Conservation (phyloP, 2,797 vertebrate genomes). For the Lophotriccus pileatus region DNA sequence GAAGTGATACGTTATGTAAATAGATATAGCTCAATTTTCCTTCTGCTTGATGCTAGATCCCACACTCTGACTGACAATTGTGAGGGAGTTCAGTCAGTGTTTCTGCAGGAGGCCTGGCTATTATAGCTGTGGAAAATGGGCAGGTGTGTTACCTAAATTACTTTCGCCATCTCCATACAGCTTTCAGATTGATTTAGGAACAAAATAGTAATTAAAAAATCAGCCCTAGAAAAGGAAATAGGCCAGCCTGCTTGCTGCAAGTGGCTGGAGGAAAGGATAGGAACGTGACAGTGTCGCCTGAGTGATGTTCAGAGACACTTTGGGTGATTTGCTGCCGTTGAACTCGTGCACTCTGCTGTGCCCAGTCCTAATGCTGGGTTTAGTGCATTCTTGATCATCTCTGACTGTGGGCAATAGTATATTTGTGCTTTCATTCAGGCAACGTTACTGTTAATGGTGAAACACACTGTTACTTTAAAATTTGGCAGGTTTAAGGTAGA, state of each 20-base stretch:
- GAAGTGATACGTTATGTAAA: constrained; percentile 44
- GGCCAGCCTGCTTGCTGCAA: background rate
- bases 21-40: constrained; percentile 2
- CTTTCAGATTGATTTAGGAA: background rate
- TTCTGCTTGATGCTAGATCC: constrained; percentile 2
- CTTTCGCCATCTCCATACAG: background rate
- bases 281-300: background rate
- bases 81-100: background rate
- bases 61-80: background rate
- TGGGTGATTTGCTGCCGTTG: background rate
- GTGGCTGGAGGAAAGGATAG: background rate
- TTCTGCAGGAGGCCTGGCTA: background rate
- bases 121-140: background rate
- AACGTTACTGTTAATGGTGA: background rate
- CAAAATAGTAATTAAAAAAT: background rate
- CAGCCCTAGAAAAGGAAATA: background rate
- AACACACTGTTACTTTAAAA: background rate
- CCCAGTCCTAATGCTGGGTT: background rate
- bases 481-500: background rate
- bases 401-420: background rate
- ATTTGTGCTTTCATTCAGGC: background rate
- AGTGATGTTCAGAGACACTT: background rate
- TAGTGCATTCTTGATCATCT: background rate
- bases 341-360: background rate
- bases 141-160: constrained; percentile 1